phyloP scores from a whole-genome alignment of 2,797 vertebrate species.

The Coreius guichenoti region DNA sequence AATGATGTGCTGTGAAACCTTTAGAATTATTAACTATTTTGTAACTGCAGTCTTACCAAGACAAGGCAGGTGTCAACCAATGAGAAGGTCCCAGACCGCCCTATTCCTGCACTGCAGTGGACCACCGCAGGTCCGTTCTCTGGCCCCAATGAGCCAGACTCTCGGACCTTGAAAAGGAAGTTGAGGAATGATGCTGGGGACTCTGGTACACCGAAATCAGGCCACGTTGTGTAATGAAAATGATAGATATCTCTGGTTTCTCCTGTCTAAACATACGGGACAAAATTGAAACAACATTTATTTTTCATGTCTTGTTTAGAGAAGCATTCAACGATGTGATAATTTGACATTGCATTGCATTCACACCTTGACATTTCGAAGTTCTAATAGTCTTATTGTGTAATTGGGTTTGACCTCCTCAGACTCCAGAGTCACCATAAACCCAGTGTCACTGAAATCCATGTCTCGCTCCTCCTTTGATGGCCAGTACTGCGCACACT shows the following conservation, averaged over 20 bases:
- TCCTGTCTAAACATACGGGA: slow-evolving; percentile 78
- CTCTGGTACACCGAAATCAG: slow-evolving; percentile 97
- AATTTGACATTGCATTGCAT: neutral
- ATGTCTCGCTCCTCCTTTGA: slow-evolving; percentile 85
- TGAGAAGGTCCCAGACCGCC: slow-evolving; percentile 93
- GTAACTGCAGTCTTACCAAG: slow-evolving; percentile 81
- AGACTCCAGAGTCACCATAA: slow-evolving; percentile 88
- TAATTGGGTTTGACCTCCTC: slow-evolving; percentile 93
- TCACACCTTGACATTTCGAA: slow-evolving; percentile 86
- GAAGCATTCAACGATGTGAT: neutral
- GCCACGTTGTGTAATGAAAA: slow-evolving; percentile 99
- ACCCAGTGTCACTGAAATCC: slow-evolving; percentile 91
- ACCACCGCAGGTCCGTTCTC: slow-evolving; percentile 89
- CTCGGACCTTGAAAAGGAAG: slow-evolving; percentile 94
- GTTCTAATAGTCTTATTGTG: slow-evolving; percentile 87
- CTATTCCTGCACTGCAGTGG: slow-evolving; percentile 97
- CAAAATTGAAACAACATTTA: neutral
- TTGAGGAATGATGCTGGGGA: slow-evolving; percentile 97
- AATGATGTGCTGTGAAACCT: neutral
- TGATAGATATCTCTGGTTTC: slow-evolving; percentile 92
- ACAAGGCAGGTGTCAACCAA: slow-evolving; percentile 95
- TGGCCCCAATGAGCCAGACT: slow-evolving; percentile 87
- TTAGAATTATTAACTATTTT: slow-evolving; percentile 32
- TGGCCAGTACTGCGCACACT: slow-evolving; percentile 98
- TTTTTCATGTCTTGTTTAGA: neutral